Base-by-base conservation (phyloP, 2,113 vertebrate genomes). In the Bostrychus sinensis region DNA sequence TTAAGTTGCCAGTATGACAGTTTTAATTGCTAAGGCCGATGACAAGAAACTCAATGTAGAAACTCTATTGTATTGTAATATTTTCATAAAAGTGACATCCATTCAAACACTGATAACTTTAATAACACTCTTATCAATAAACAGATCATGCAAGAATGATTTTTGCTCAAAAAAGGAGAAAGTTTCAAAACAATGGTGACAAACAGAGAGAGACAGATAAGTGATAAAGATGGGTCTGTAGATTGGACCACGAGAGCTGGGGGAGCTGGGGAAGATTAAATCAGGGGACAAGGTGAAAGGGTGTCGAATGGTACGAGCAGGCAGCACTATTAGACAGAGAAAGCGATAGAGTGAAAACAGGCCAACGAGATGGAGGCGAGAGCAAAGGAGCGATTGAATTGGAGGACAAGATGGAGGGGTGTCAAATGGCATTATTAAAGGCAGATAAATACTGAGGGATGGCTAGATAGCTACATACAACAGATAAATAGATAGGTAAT, bases 231-330 rank as follows among this genome's bases (percentile, higher is more conserved):
- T 38, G 38, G 55, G 70, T 22, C 7, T 43, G 55, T 28, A 23
- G 34, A 68, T 56, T 62, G 46, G 45, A 58, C 0, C n/a, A 3
- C 26, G 3, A 17, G n/a, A n/a, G n/a, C n/a, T n/a, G n/a, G n/a
- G 59, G 65, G 20, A 60, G 19, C 36, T 42, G 56, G 50, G 19
- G 56, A 60, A 70, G 66, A 84, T 84, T 82, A 63, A 76, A 82
- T 84, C 78, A 74, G 60, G 55, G 56, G 62, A 79, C 65, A 66
- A 73, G 77, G 77, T 81, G 79, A 82, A 67, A 70, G 55, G 67
- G 42, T 81, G 70, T 78, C 1, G 22, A 72, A 79, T 73, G 65
- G 56, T 68, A 34, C 66, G 74, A 75, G 58, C 62, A 48, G 81
- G 66, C 54, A 72, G 78, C 68, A 46, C 50, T 60, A 70, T 78